These are phyloP conservation scores for Cynocephalus volans DNA, from an alignment of 2,113 vertebrate species.

Conservation along the genomic window DNA sequence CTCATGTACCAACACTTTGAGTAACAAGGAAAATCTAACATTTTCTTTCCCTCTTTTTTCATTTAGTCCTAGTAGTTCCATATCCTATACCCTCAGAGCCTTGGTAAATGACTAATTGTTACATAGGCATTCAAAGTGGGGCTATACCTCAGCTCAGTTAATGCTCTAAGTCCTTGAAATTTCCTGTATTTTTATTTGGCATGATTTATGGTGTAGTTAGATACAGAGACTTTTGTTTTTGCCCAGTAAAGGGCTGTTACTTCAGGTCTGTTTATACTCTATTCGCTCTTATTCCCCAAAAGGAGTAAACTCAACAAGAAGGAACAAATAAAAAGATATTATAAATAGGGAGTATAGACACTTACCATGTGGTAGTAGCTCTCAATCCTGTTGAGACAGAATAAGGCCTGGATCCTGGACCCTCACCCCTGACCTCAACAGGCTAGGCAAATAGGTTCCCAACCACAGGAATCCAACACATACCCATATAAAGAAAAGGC, in stretches of 20 bases:
- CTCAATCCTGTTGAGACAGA: not conserved
- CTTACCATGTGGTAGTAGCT: not conserved
- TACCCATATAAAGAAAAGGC: too few relatives aligned
- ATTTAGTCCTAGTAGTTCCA: not conserved
- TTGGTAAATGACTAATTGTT: not conserved
- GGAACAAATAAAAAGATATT: not conserved
- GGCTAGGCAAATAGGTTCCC: too few relatives aligned
- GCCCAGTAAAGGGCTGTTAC: not conserved
- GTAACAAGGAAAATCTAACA: too few relatives aligned
- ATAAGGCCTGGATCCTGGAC: too few relatives aligned
- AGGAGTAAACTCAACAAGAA: not conserved
- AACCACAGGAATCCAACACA: too few relatives aligned
- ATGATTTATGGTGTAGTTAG: not conserved
- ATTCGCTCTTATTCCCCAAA: not conserved
- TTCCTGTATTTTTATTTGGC: not conserved
- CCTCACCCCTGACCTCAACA: too few relatives aligned
- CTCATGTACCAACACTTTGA: not conserved
- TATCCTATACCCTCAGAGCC: not conserved
- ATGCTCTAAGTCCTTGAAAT: constrained; percentile 29
- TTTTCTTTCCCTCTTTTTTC: not conserved
- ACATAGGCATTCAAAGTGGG: not conserved
- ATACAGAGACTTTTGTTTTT: not conserved
- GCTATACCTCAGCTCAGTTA: not conserved
- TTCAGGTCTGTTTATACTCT: not conserved
- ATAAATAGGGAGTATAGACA: not conserved